Conservation (phyloP, 2,113 vertebrate species). For the Petrocephalus microphthalmus region DNA sequence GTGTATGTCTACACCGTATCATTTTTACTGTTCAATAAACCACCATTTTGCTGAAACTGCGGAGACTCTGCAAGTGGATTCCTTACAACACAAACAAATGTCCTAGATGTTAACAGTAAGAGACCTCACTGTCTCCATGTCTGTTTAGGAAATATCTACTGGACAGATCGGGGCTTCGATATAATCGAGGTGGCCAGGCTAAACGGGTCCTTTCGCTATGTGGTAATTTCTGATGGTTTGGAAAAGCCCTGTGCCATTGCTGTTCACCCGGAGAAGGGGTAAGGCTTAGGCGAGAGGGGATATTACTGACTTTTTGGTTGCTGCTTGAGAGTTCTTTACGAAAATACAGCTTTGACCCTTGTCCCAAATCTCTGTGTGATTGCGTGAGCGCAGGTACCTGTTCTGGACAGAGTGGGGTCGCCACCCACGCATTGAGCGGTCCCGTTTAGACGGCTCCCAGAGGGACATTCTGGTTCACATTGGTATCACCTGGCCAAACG, state of each 20-base stretch:
- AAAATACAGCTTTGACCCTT: not conserved
- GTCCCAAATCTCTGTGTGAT: slow-evolving; percentile 11
- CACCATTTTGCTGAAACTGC: too few relatives aligned
- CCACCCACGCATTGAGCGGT: slow-evolving; percentile 89
- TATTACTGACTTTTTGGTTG: not conserved
- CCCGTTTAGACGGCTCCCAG: slow-evolving; percentile 77
- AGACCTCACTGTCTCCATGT: not conserved
- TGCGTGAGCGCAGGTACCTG: slow-evolving; percentile 67
- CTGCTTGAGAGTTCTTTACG: not conserved
- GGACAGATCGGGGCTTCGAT: slow-evolving; percentile 95
- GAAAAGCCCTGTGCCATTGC: slow-evolving; percentile 95
- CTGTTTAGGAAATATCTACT: slow-evolving; percentile 88
- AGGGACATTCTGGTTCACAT: slow-evolving; percentile 81
- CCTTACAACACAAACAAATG: too few relatives aligned
- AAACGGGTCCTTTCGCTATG: slow-evolving; percentile 92
- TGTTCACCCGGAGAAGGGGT: slow-evolving; percentile 91
- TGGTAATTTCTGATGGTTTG: slow-evolving; percentile 90
- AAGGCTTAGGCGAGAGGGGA: slow-evolving; percentile 32
- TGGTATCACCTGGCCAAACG: slow-evolving; percentile 96
- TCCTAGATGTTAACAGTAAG: not conserved
- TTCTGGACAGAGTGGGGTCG: slow-evolving; percentile 99
- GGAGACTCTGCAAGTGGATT: too few relatives aligned
- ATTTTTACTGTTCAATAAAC: too few relatives aligned
- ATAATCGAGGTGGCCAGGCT: slow-evolving; percentile 92
- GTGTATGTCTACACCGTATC: too few relatives aligned